Base-by-base conservation (phyloP, 2,888 invertebrate genomes). In the Polyploca ridens region DNA sequence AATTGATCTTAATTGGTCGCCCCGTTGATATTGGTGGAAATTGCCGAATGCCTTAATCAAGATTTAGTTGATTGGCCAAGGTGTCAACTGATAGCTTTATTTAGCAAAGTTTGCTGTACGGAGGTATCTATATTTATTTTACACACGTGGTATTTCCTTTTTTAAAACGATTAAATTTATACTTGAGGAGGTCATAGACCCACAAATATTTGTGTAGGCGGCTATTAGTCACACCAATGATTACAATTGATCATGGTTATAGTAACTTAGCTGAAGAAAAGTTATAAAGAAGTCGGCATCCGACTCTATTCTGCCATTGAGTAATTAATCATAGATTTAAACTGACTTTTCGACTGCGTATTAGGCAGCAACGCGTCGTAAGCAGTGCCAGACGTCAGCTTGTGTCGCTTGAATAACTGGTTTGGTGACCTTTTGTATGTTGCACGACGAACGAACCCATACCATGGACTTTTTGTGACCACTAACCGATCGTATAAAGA, bases 361-460 rank as follows among this genome's bases (percentile, higher is more conserved):
- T 63, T 66, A 59, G 66, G 67, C 66, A 69, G 69, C 19, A 54
- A 54, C 54, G 19, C 54, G 69, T 66, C 69, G 69, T 70, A 71
- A 72, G 74, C 71, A 73, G 66, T 71, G 77, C 74, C 79, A 82
- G 82, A 81, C 82, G 75, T 82, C 78, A 85, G 79, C 74, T 80
- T 74, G 82, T 88, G 89, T 88, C 89, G 85, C 84, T 85, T 69
- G 82, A 72, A 83, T 86, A 91, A 93, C 93, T 84, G 91, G 92
- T 92, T 93, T 89, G 88, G 90, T 87, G 90, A 91, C 91, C 90
- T 90, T 89, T 91, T 82, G 27, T 76, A 73, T 78, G 85, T 82
- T 89, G 86, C 88, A 88, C 83, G 79, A 78, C 74, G 79, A 83
- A 74, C 82, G 77, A 69, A 74, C 77, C 79, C 75, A 74, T 78